phyloP scores from a whole-genome alignment of 2,888 invertebrate genomes.

The Papilio demoleus region DNA sequence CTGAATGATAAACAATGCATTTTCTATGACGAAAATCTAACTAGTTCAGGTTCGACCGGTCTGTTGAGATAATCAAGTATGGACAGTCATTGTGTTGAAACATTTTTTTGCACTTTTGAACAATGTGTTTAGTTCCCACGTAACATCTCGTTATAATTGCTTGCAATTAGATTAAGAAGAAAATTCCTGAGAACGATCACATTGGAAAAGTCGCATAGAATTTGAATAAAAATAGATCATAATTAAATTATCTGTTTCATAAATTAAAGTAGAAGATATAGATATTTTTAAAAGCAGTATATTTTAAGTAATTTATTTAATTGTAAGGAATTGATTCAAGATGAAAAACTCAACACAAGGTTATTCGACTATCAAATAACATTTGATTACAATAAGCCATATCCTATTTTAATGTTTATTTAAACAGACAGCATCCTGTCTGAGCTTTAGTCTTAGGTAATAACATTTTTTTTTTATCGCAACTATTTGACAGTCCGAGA shows the following conservation, averaged over 20 bases:
- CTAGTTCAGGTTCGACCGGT: conserved; percentile 58
- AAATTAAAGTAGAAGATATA: too few species aligned
- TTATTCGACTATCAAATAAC: conserved; percentile 3
- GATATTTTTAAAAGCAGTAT: neutral
- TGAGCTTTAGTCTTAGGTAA: conserved; percentile 31
- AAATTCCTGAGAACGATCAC: conserved; percentile 19
- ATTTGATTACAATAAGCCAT: neutral
- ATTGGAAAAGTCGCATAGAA: conserved; percentile 10
- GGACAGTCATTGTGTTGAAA: conserved; percentile 45
- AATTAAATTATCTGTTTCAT: neutral
- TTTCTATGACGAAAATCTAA: conserved; percentile 51
- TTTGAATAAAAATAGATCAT: conserved; percentile 6
- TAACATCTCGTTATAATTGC: conserved; percentile 31
- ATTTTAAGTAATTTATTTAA: neutral
- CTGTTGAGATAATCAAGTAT: conserved; percentile 53
- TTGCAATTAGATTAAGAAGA: conserved; percentile 23
- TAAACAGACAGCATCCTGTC: conserved; percentile 40
- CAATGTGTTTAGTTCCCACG: conserved; percentile 51
- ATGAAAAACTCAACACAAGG: neutral
- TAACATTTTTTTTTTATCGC: conserved; percentile 41
- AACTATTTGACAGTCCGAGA: conserved; percentile 44
- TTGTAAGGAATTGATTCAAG: neutral
- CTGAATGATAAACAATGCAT: conserved; percentile 40
- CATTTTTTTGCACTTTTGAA: conserved; percentile 49
- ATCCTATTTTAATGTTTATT: conserved; percentile 23